Evolutionary conservation across 2,113 vertebrate genomes (phyloP), one percentile per base, ranked within the genome.

Genomic region (Platanista minor): DNA sequence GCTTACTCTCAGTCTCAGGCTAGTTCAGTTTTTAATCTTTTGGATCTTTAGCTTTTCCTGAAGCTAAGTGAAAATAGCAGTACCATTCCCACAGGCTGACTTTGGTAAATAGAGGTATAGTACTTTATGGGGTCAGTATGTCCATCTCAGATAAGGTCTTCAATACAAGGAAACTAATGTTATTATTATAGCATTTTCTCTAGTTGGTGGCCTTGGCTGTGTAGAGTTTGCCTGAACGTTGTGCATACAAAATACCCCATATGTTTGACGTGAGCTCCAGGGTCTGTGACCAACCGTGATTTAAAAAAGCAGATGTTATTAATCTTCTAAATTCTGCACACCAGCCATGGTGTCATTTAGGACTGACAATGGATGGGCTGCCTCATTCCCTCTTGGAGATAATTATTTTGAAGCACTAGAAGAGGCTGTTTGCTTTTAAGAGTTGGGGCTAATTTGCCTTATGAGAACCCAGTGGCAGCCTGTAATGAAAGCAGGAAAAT

Each of bases 291-390:
- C 95, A 98, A 98, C 98, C 95, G 61, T 97, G 97, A 98, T 98
- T 98, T 52, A 0, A 94, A 98, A 98, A 98, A 98, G 97, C 98
- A 99, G 98, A 98, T 99, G 98, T 98, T 98, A 97, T 98, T 98
- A 97, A 98, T 98, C 98, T 98, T 98, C 97, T 96, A 97, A 97
- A 96, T 95, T 93, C 98, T 97, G 94, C 92, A 94, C 95, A 92
- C 94, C 98, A 98, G 98, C 98, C 95, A 97, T 98, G 91, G 98
- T 98, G 97, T 98, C 98, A 96, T 95, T 98, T 96, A 90, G 97
- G 96, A 97, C 97, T 98, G 98, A 97, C 98, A 98, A 83, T 0
- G 3, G 91, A 95, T 96, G 91, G 62, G 91, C 91, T 52, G 98
- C 97, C 97, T 98, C 74, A 43, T 91, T 97, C 88, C 95, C 81